Evolutionary conservation across 1,140 invertebrate genomes (phyloP), one percentile per base, ranked within the genome.

Genomic region (Piezodorus guildinii): DNA sequence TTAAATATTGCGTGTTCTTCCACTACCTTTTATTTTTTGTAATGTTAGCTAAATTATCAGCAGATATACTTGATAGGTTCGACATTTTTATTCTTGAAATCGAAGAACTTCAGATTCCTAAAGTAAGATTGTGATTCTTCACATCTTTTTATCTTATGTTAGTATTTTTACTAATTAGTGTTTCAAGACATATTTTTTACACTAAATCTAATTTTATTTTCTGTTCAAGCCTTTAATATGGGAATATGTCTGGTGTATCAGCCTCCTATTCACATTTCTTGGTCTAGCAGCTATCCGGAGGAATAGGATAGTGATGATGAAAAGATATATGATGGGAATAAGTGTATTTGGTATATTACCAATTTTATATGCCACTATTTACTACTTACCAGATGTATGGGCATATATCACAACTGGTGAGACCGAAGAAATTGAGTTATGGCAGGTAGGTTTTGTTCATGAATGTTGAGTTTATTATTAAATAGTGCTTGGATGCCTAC

Each of bases 21-120:
- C 94, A 96, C 74, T 87, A 90, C 73, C 75, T 94, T 59, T 78
- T 97, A 65, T 91, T 94, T 73, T 84, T 94, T 74, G 80, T 85
- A 65, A 94, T 97, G 90, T 74, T 94, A 71, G 84, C 90, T 61
- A 96, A 96, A 77, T 77, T 97, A 68, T 88, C 86, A 54, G 88
- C 91, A 45, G 91, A 94, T 75, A 88, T 96, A 71, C 80, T 96
- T 71, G 92, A 95, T 77, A 84, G 84, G 74, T 80, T 94, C 71
- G 91, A 94, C 76, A 88, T 96, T 74, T 95, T 96, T 77, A 89
- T 94, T 71, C 78, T 96, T 72, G 90, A 94, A 80, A 87, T 96
- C 73, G 91, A 95, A 79, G 90, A 94, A 75, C 77, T 96, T 68
- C 86, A 91, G 78, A 84, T 96, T 75, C 94, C 94, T 69, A 85